These are phyloP conservation scores for Drosophila flavopinicola DNA, from an alignment of 2,888 invertebrate species.

Conservation along the genomic window DNA sequence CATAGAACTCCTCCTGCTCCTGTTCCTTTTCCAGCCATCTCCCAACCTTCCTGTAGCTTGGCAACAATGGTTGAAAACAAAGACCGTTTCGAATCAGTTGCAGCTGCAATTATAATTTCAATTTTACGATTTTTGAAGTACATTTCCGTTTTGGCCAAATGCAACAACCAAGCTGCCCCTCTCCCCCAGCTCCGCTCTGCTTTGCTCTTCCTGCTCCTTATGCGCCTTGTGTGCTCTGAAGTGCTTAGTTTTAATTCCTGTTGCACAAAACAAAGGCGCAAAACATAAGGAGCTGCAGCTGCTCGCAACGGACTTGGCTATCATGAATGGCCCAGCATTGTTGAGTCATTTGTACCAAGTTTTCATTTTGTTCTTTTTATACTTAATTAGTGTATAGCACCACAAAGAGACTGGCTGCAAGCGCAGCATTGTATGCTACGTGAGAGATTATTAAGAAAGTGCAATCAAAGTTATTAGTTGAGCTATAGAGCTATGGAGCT, in stretches of 20 bases:
- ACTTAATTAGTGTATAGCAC: slow-evolving; percentile 54
- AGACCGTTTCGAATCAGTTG: slow-evolving; percentile 66
- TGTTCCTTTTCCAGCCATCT: too few relatives aligned
- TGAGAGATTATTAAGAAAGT: slow-evolving; percentile 41
- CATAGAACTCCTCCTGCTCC: not conserved
- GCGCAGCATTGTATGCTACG: slow-evolving; percentile 19
- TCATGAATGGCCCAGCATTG: slow-evolving; percentile 44
- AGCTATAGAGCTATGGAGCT: too few relatives aligned
- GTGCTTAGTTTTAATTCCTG: slow-evolving; percentile 73
- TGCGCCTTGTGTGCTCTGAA: slow-evolving; percentile 67
- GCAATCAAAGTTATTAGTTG: slow-evolving; percentile 26
- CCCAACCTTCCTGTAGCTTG: not conserved
- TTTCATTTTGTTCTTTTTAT: slow-evolving; percentile 26
- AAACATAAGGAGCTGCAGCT: slow-evolving; percentile 40
- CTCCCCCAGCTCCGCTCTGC: not conserved
- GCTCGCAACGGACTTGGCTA: slow-evolving; percentile 17
- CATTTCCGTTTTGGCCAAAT: slow-evolving; percentile 31
- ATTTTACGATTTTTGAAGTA: slow-evolving; percentile 77
- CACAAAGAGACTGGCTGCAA: slow-evolving; percentile 13
- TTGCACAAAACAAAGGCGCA: slow-evolving; percentile 59
- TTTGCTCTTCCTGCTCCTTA: slow-evolving; percentile 43
- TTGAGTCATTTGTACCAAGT: slow-evolving; percentile 44
- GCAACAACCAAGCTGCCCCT: slow-evolving; percentile 15
- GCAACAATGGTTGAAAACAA: slow-evolving; percentile 45
- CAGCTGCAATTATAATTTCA: slow-evolving; percentile 79